Percentiles rank a stretch among this genome's conserved stretches.
These are phyloP conservation scores for Sphaerophoria taeniata DNA, from an alignment of 2,888 invertebrate genomes.

Conservation along the genomic window DNA sequence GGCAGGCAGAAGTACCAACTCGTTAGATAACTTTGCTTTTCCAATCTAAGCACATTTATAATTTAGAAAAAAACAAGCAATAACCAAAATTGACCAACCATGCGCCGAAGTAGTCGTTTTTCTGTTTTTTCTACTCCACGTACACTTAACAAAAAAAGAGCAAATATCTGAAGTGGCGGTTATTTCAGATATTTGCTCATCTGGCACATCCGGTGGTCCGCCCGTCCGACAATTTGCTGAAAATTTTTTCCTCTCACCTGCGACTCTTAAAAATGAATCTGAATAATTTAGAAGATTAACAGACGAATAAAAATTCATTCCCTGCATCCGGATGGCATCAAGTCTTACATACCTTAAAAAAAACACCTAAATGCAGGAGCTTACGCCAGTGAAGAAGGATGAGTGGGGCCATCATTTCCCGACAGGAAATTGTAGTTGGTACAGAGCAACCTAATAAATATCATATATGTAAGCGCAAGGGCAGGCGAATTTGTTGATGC, in stretches of 20 bases:
- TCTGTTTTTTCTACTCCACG: too few species aligned
- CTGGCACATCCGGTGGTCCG: neutral
- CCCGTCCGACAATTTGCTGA: too few species aligned
- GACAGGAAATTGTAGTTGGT: conserved; percentile 44
- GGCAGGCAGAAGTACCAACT: too few species aligned
- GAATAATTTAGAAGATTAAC: conserved; percentile 70
- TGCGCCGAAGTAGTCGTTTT: too few species aligned
- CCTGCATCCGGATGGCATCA: conserved; percentile 31
- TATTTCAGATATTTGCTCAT: conserved; percentile 30
- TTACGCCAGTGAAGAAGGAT: neutral
- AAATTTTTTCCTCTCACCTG: conserved; percentile 8
- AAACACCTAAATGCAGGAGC: too few species aligned
- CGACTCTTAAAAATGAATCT: conserved; percentile 62
- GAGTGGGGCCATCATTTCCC: conserved; percentile 8
- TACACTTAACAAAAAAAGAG: conserved; percentile 9
- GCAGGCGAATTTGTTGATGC: neutral
- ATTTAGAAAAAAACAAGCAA: too few species aligned
- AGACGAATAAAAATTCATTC: conserved; percentile 52
- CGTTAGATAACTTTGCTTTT: too few species aligned
- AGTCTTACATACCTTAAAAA: too few species aligned
- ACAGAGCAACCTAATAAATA: conserved; percentile 27
- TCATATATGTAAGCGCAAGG: neutral
- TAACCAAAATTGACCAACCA: too few species aligned
- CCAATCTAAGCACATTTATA: too few species aligned
- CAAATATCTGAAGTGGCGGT: conserved; percentile 2